These are phyloP conservation scores for Apis laboriosa DNA, from an alignment of 1,140 invertebrate genomes.

Conservation along the genomic window DNA sequence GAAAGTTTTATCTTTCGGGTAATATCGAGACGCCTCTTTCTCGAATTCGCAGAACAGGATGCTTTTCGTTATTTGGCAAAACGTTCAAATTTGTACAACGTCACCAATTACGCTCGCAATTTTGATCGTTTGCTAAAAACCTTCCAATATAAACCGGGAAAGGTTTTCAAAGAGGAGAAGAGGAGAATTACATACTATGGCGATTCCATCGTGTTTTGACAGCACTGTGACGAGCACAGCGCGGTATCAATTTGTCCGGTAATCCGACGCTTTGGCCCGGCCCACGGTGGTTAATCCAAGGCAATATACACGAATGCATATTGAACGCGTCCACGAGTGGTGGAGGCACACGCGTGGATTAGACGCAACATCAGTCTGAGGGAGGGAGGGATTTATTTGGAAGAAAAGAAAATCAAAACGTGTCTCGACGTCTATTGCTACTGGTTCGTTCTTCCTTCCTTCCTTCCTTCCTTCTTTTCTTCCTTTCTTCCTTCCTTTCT, in stretches of 20 bases:
- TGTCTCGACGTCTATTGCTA: too few relatives aligned
- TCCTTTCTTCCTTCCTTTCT: not conserved
- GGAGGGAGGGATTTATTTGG: not conserved
- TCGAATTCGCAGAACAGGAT: too few relatives aligned
- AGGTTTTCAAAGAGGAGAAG: too few relatives aligned
- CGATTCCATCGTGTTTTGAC: not conserved
- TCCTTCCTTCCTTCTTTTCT: not conserved
- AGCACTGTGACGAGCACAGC: not conserved
- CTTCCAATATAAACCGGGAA: too few relatives aligned
- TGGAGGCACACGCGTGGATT: conserved; percentile 35
- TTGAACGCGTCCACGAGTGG: conserved; percentile 28
- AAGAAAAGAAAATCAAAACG: not conserved
- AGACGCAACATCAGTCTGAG: conserved; percentile 4
- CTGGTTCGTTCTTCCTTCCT: too few relatives aligned
- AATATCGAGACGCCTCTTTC: too few relatives aligned
- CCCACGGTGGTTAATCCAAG: conserved; percentile 3
- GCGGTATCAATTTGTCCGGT: conserved; percentile 3
- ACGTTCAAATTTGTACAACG: too few relatives aligned
- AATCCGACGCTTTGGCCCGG: conserved; percentile 16
- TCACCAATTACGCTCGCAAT: too few relatives aligned
- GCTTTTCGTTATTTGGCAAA: too few relatives aligned
- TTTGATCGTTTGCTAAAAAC: too few relatives aligned
- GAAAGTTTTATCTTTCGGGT: too few relatives aligned
- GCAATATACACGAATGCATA: not conserved
- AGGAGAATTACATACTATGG: not conserved